A percentile compares a stretch with the other conserved stretches of the same genome.
phyloP scores from a whole-genome alignment of 1,140 invertebrate genomes.

The Lordiphosa stackelbergi region DNA sequence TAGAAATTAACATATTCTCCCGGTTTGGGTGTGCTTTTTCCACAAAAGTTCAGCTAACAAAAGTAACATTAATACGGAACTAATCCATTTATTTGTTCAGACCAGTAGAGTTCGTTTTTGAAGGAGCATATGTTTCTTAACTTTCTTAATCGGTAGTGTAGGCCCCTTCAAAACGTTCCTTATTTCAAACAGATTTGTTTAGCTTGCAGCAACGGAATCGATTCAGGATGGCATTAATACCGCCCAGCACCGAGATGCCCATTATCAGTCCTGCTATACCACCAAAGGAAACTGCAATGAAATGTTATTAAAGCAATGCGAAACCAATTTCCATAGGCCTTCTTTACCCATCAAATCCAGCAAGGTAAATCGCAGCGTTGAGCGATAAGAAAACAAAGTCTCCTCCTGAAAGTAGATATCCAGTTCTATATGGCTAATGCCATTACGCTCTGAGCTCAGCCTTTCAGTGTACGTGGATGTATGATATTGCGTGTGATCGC shows the following conservation, averaged over 20 bases:
- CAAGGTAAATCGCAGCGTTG: constrained; percentile 54
- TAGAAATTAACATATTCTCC: too few relatives aligned
- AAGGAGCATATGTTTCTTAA: too few relatives aligned
- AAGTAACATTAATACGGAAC: too few relatives aligned
- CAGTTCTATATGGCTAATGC: constrained; percentile 29
- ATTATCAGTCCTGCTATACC: constrained; percentile 62
- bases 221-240: constrained; percentile 39
- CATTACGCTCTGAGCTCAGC: not conserved
- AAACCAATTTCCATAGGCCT: not conserved
- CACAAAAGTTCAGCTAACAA: too few relatives aligned
- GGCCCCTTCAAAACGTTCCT: too few relatives aligned
- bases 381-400: constrained; percentile 61
- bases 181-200: constrained; percentile 5
- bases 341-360: constrained; percentile 57
- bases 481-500: constrained; percentile 57
- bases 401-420: constrained; percentile 64
- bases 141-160: too few relatives aligned
- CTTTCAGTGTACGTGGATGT: constrained; percentile 49
- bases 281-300: constrained; percentile 44
- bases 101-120: too few relatives aligned
- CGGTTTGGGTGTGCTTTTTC: too few relatives aligned
- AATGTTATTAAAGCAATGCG: not conserved
- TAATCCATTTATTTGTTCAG: too few relatives aligned
- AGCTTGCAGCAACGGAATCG: constrained; percentile 14
- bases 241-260: constrained; percentile 54